Base-by-base conservation (phyloP, 1,140 invertebrate species). In the Amyelois transitella region DNA sequence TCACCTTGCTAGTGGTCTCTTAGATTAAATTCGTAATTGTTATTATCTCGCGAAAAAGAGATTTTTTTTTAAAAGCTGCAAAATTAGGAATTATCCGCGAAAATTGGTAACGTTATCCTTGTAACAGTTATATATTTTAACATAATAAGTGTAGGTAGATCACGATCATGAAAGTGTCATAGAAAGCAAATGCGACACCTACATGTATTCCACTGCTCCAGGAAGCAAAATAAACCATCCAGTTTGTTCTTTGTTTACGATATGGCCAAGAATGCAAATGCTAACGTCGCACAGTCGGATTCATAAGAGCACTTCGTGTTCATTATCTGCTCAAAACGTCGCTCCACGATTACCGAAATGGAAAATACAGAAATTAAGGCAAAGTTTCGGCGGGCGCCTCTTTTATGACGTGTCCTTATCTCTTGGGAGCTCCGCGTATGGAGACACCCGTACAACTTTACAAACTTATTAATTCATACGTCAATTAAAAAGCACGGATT, bases 381-480 rank as follows among this genome's bases (percentile, higher is more conserved):
- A 70, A 81, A 79, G 67, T 83, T 81, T 78, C 56, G 69, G 69
- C 64, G 72, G 61, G 65, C 66, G 59, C 64, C 66, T 71, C 77
- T 77, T 81, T 79, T 81, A 81, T 78, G 78, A 76, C 68, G 70
- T 77, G 73, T 81, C 71, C 78, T 84, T 84, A 84, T 84, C 81
- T 80, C 51, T 53, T 51, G 60, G 58, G 62, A 61, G 57, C 66
- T 56, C 62, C 72, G 69, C 60, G 72, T 74, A 66, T 65, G 62
- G 59, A 62, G 53, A 53, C 68, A 64, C 32, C 58, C 55, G 54
- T 51, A 54, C 53, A 48, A 38, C 6, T 38, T 38, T 38, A 14
- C 32, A 38, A 38, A 38, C 32, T 14, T 38, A 38, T 8, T 38
- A 2, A 28, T 38, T 14, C 32, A 2, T 2, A 38, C n/a, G 3